These are phyloP conservation scores for Danaus melanippus DNA, from an alignment of 1,140 invertebrate species.

Conservation along the genomic window DNA sequence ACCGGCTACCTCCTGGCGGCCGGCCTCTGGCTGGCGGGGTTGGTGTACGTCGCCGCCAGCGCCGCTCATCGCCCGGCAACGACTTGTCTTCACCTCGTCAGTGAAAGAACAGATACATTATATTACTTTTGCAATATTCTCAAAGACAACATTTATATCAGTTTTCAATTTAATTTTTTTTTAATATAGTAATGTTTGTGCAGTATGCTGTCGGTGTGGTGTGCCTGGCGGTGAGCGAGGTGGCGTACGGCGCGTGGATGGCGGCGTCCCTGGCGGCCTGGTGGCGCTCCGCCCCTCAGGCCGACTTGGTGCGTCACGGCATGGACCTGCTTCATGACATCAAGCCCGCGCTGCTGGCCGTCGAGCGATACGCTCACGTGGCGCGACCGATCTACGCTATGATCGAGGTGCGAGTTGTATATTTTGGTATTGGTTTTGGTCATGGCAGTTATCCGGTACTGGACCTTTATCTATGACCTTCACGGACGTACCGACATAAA, in stretches of 20 bases:
- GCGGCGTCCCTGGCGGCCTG: conserved; percentile 49
- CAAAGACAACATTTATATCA: conserved; percentile 3
- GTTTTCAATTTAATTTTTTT: not conserved
- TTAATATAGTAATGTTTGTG: not conserved
- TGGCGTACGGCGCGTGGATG: conserved; percentile 63
- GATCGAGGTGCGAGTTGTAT: conserved; percentile 41
- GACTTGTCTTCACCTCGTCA: conserved; percentile 32
- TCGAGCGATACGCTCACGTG: conserved; percentile 51
- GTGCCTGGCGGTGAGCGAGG: conserved; percentile 46
- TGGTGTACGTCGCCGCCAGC: conserved; percentile 48
- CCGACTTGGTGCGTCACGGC: conserved; percentile 54
- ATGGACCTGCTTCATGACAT: conserved; percentile 59
- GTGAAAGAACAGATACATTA: conserved; percentile 5
- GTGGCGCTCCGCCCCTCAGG: conserved; percentile 53
- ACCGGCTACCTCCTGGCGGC: conserved; percentile 52
- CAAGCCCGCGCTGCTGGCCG: conserved; percentile 56
- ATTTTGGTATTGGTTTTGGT: not conserved
- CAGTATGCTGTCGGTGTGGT: conserved; percentile 50
- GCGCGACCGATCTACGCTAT: conserved; percentile 52
- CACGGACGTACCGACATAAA: too few species aligned
- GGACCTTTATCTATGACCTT: too few species aligned
- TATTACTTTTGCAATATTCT: not conserved
- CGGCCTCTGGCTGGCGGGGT: conserved; percentile 56
- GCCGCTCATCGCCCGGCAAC: conserved; percentile 28
- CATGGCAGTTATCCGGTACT: too few species aligned